Base-by-base conservation (phyloP, 2,888 invertebrate genomes). In the Disparrhopalites patrizii region DNA sequence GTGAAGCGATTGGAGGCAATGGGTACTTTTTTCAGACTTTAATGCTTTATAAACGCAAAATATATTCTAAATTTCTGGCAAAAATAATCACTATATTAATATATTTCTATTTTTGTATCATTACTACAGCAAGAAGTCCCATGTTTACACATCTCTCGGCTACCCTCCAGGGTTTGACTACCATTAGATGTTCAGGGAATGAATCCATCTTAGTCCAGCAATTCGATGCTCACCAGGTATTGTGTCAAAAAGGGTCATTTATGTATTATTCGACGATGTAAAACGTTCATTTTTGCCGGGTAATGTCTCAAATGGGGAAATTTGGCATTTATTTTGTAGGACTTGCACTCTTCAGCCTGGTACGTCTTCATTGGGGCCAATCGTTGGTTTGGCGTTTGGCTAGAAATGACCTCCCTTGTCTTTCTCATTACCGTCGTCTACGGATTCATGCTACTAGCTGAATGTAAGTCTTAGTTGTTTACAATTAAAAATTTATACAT, bases 141-240 rank as follows among this genome's bases (percentile, higher is more conserved):
- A 91, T 98, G n/a, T 97, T 94, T 81, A 90, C 91, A 1, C 95
- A 96, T 78, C 81, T 98, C 76, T 91, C 88, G 77, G 90, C 94
- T 27, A 88, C 93, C 0, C 82, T 97, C 13, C 90, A 91, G 78
- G 97, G 97, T 0, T 82, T 98, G 69, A 86, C 92, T 0, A 95
- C 95, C 0, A 94, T 98, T 55, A 84, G 97, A 63, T 91, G 95
- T 0, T 94, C 91, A 78, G 86, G 86, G 7, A 91, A 91, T 0
- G 89, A 93, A 77, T 84, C 86, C 60, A 85, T 88, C 28, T 85
- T 96, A 40, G 84, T 85, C 51, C 83, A 85, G 75, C 89, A 90
- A 76, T 91, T 91, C 75, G 91, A 91, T 77, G 78, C 79, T 27
- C 83, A 87, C 70, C 81, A 89, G 83, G 85, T 91, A 77, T 62